Percentiles rank a stretch among this genome's conserved stretches.
Conservation (phyloP, 2,797 vertebrate species). For the Choloepus didactylus region DNA sequence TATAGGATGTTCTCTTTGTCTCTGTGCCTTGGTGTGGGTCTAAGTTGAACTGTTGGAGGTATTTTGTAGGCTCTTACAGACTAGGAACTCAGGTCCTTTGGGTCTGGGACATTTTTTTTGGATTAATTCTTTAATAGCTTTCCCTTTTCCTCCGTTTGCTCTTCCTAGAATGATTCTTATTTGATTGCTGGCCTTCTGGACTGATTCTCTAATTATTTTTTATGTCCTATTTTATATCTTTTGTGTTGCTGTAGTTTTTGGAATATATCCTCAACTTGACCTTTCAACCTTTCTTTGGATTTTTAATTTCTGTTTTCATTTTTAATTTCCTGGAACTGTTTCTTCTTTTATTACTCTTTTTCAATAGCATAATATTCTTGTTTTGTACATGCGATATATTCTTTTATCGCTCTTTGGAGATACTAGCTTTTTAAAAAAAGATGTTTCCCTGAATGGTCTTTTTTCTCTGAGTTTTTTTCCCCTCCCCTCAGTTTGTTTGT, state of each 20-base stretch:
- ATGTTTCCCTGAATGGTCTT: not conserved
- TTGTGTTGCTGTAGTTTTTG: not conserved
- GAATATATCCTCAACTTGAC: not conserved
- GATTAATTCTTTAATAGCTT: not conserved
- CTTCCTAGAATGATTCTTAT: not conserved
- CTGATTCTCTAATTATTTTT: not conserved
- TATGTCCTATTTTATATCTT: not conserved
- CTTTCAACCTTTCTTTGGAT: slow-evolving; percentile 7
- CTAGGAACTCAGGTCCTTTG: not conserved
- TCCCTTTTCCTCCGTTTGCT: not conserved
- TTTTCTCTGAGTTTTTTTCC: not conserved
- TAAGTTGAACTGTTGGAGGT: fast-evolving
- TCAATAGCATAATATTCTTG: not conserved
- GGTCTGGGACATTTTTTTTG: not conserved
- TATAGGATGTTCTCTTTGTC: not conserved
- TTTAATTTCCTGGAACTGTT: slow-evolving; percentile 26
- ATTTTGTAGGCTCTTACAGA: not conserved
- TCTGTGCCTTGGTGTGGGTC: not conserved
- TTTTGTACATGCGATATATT: not conserved
- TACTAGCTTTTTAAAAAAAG: not conserved
- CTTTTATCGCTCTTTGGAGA: not conserved
- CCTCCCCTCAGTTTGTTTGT: not conserved
- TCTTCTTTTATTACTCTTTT: not conserved
- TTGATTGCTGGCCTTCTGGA: not conserved
- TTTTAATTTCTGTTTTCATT: not conserved